Percentiles rank a stretch among this genome's conserved stretches.
phyloP scores from a whole-genome alignment of 2,113 vertebrate species.

The Tretioscincus oriximinensis region DNA sequence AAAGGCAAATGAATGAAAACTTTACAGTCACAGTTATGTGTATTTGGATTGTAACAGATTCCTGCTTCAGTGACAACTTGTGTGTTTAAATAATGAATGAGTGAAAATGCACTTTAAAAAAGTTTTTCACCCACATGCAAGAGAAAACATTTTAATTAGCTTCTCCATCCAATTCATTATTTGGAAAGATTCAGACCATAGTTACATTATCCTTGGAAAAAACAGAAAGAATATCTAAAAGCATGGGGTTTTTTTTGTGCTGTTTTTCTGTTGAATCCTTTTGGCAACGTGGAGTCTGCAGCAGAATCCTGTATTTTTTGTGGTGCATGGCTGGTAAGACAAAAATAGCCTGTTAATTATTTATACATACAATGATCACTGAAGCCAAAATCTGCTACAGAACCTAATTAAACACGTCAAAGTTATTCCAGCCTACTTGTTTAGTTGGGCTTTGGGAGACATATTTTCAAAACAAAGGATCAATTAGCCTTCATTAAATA shows the following conservation, averaged over 20 bases:
- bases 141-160: background rate
- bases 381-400: slow-evolving; percentile 13
- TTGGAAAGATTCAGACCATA: too few species aligned
- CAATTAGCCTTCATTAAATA: background rate
- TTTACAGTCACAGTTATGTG: too few species aligned
- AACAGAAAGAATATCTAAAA: background rate
- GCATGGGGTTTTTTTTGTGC: background rate
- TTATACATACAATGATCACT: background rate
- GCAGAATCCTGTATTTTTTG: background rate
- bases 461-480: slow-evolving; percentile 7
- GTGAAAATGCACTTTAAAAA: too few species aligned
- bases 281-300: background rate
- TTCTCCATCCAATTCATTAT: background rate
- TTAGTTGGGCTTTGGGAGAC: background rate
- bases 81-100: too few species aligned
- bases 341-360: background rate
- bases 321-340: background rate
- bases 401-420: slow-evolving; percentile 17
- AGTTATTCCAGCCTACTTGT: slow-evolving; percentile 2
- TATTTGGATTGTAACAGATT: too few species aligned
- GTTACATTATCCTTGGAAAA: background rate
- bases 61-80: too few species aligned
- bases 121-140: too few species aligned
- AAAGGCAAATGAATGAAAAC: too few species aligned
- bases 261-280: background rate